A percentile compares a stretch with the other conserved stretches of the same genome.
These are phyloP conservation scores for Drosophila multiciliata DNA, from an alignment of 2,888 invertebrate species.

Conservation along the genomic window DNA sequence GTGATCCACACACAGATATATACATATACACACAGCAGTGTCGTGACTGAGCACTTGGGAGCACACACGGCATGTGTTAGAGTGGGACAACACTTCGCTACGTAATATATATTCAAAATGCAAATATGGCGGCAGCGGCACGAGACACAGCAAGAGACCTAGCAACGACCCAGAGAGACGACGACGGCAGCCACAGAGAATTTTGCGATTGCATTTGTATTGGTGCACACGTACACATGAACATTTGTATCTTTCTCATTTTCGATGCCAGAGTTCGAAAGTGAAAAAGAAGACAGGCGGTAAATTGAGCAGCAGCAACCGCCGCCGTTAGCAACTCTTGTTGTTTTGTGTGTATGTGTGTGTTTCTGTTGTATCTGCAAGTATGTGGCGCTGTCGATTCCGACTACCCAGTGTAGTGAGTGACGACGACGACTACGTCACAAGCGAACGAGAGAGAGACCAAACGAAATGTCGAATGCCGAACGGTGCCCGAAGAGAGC, in stretches of 20 bases:
- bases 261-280: slow-evolving; percentile 61
- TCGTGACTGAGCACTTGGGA: slow-evolving; percentile 39
- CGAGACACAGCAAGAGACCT: slow-evolving; percentile 50
- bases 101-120: slow-evolving; percentile 74
- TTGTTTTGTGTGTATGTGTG: slow-evolving; percentile 21
- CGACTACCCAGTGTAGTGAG: slow-evolving; percentile 23
- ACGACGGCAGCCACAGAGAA: slow-evolving; percentile 10
- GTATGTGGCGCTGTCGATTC: slow-evolving; percentile 58
- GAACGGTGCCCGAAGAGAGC: slow-evolving; percentile 13
- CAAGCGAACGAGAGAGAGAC: slow-evolving; percentile 16
- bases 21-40: slow-evolving; percentile 16
- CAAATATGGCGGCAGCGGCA: slow-evolving; percentile 77
- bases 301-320: slow-evolving; percentile 21
- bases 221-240: slow-evolving; percentile 15
- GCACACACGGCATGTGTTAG: slow-evolving; percentile 41
- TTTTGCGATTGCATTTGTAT: slow-evolving; percentile 34
- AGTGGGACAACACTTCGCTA: slow-evolving; percentile 65
- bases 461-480: slow-evolving; percentile 28
- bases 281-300: slow-evolving; percentile 60
- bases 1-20: slow-evolving; percentile 48
- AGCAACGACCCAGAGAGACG: slow-evolving; percentile 34
- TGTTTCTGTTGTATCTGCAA: slow-evolving; percentile 67
- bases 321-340: slow-evolving; percentile 16
- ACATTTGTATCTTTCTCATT: slow-evolving; percentile 24
- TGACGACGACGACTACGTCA: slow-evolving; percentile 43